Evolutionary conservation across 1,140 invertebrate genomes (phyloP), one percentile per base, ranked within the genome.

Genomic region (Pachyrhynchus sulphureomaculatus): DNA sequence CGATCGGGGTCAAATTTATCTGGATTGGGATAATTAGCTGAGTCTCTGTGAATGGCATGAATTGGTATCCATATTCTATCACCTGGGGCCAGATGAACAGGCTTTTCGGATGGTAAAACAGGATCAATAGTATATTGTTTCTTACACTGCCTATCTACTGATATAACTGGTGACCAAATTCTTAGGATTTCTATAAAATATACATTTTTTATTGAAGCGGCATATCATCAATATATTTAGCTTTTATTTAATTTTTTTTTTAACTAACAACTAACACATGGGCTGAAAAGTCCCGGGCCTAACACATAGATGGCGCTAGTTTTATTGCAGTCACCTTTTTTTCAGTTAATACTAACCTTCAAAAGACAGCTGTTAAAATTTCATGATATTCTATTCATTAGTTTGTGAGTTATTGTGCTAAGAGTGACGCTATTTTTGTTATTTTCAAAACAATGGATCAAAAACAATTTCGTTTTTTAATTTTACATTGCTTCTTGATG

Each of bases 91-190:
- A 53, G 10, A 6, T 12, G 10, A n/a, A 53, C 5, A 5, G 8
- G 13, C 34, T 49, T 33, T 32, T 49, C 47, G 12, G 6, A n/a
- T 32, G 32, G 15, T 6, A 33, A 33, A 2, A 1, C 18, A 3
- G 70, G 68, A 21, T 67, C 18, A 4, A 73, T 51, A 0, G 60
- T 65, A 54, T 84, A 87, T 4, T 78, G 74, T 68, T 84, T 79
- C 0, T 69, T 71, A 51, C 83, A 84, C 0, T 73, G 0, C 10
- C 85, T 76, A 60, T 86, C 83, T 0, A 81, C 66, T 0, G 72
- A 55, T 0, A 76, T 49, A 0, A 72, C 78, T 1, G 83, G 68
- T 1, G 86, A 77, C 78, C 83, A 84, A 17, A 79, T 75, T 15
- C 85, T 75, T 3, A 89, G 53, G 0, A 80, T 18, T 37, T 53